phyloP scores from a whole-genome alignment of 2,113 vertebrate genomes.

The Centrocercus urophasianus region DNA sequence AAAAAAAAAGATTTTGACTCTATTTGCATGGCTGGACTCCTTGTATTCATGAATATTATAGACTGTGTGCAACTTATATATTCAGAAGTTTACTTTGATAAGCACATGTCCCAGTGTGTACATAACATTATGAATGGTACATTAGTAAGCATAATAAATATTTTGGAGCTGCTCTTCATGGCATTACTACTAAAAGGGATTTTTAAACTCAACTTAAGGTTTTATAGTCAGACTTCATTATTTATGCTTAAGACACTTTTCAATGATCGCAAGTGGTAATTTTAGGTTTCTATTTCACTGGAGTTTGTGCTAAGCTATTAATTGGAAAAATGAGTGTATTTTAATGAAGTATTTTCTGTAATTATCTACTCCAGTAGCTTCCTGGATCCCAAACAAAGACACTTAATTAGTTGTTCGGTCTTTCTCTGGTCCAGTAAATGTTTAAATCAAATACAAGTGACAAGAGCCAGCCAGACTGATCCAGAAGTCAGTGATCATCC shows the following conservation, averaged over 20 bases:
- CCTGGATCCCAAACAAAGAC: slow-evolving; percentile 20
- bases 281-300: slow-evolving; percentile 20
- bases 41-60: background rate
- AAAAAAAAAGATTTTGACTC: slow-evolving; percentile 20
- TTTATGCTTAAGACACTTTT: background rate
- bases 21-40: slow-evolving; percentile 1
- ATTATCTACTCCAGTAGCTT: slow-evolving; percentile 44
- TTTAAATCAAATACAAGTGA: slow-evolving; percentile 17
- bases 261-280: background rate
- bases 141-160: background rate
- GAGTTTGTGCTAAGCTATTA: slow-evolving; percentile 4
- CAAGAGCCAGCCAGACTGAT: background rate
- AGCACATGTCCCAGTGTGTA: background rate
- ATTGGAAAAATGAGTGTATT: slow-evolving; percentile 14
- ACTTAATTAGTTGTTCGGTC: slow-evolving; percentile 39
- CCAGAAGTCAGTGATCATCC: background rate
- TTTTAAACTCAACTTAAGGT: background rate
- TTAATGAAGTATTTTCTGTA: slow-evolving; percentile 45
- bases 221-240: slow-evolving; percentile 6
- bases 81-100: slow-evolving; percentile 1
- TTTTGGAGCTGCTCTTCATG: background rate
- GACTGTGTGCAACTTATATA: background rate
- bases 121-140: background rate
- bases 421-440: slow-evolving; percentile 25
- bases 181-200: background rate